These are phyloP conservation scores for Oppia nitens DNA, from an alignment of 1,140 invertebrate species.

Conservation along the genomic window DNA sequence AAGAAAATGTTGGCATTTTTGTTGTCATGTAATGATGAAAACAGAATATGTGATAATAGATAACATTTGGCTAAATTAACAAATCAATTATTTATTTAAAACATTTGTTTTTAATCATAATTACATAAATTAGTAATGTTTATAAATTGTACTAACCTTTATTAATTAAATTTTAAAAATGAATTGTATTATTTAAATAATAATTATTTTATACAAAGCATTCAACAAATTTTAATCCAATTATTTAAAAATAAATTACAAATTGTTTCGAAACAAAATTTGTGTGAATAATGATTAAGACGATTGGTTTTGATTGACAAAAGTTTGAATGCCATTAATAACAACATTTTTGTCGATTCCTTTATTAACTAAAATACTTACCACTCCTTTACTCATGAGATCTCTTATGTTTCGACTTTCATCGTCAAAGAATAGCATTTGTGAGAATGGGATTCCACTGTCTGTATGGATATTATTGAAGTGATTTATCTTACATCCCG, in stretches of 20 bases:
- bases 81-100: too few relatives aligned
- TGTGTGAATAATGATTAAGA: background rate
- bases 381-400: slow-evolving; percentile 32
- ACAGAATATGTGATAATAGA: too few relatives aligned
- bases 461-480: background rate
- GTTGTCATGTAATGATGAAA: too few relatives aligned
- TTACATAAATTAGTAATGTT: too few relatives aligned
- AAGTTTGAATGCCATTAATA: slow-evolving; percentile 1
- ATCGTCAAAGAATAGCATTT: slow-evolving; percentile 57
- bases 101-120: too few relatives aligned
- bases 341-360: slow-evolving; percentile 1
- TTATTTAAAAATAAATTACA: background rate
- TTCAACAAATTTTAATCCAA: background rate
- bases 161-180: too few relatives aligned
- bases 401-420: slow-evolving; percentile 43
- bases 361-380: slow-evolving; percentile 13
- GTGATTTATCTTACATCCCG: slow-evolving; percentile 39
- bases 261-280: background rate
- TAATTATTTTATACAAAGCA: too few relatives aligned
- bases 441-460: background rate
- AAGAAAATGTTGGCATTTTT: too few relatives aligned
- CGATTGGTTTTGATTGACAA: background rate
- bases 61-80: too few relatives aligned
- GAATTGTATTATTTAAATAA: too few relatives aligned
- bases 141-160: too few relatives aligned